A percentile compares a stretch with the other conserved stretches of the same genome.
Evolutionary conservation across 1,140 invertebrate species (phyloP).

Genomic region (Ceratitis capitata): DNA sequence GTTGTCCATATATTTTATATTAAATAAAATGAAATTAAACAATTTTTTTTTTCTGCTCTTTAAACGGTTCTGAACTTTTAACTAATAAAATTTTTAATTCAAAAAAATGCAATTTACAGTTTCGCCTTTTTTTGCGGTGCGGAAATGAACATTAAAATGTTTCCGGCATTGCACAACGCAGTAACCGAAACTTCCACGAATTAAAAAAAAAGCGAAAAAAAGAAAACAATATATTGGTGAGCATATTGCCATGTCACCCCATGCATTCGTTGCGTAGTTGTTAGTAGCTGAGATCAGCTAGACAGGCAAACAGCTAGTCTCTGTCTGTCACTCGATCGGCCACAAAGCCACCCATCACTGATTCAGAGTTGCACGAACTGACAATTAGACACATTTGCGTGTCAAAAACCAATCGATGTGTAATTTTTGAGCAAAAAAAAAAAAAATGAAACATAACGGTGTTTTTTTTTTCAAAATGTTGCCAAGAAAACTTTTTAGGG

Average conservation of each 20-base stretch:
- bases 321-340: background rate
- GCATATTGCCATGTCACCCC: background rate
- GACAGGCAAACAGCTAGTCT: background rate
- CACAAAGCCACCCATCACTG: background rate
- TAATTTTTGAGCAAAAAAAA: background rate
- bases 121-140: background rate
- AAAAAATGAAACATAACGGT: background rate
- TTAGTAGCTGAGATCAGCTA: background rate
- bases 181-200: background rate
- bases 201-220: too few species aligned
- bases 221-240: background rate
- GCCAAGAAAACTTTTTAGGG: conserved; percentile 20
- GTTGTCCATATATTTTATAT: too few species aligned
- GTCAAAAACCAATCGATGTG: conserved; percentile 23
- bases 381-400: conserved; percentile 28
- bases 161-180: background rate
- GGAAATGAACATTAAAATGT: conserved; percentile 9
- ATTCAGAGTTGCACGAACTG: conserved; percentile 24
- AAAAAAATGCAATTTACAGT: background rate
- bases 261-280: background rate
- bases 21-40: too few species aligned
- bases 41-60: too few species aligned
- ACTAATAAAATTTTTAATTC: too few species aligned
- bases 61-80: too few species aligned
- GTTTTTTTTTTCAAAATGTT: background rate